Percentiles rank a stretch among this genome's conserved stretches.
Conservation (phyloP, 2,797 vertebrate species). For the Acanthurus lineatus region DNA sequence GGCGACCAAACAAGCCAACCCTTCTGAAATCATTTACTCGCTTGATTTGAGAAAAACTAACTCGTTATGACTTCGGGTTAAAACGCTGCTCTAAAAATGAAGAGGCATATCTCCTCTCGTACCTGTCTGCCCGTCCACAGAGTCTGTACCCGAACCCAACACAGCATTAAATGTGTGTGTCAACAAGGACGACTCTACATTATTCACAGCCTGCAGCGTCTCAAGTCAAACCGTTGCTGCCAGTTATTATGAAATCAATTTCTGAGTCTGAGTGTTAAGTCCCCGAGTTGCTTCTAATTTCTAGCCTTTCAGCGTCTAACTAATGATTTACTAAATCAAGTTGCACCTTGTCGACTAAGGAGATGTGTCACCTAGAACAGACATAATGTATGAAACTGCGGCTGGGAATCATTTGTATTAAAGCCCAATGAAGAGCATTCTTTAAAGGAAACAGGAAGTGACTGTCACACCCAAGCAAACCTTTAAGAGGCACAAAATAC, state of each 20-base stretch:
- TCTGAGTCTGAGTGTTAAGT: too few species aligned
- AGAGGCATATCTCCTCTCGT: neutral
- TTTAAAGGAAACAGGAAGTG: too few species aligned
- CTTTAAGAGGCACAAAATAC: neutral
- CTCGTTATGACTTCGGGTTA: constrained; percentile 34
- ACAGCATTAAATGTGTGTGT: neutral
- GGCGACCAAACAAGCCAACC: constrained; percentile 61
- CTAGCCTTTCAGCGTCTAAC: too few species aligned
- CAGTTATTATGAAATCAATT: too few species aligned
- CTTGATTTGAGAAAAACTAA: constrained; percentile 35
- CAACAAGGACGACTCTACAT: neutral
- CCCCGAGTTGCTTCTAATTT: too few species aligned
- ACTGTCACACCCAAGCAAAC: too few species aligned
- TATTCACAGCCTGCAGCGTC: neutral
- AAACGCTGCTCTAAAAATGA: constrained; percentile 13
- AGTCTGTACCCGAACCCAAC: neutral
- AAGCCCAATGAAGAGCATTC: neutral
- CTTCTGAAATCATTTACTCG: constrained; percentile 35
- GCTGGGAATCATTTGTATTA: neutral
- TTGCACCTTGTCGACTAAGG: neutral
- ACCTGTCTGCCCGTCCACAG: constrained; percentile 18
- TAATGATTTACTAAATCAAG: too few species aligned
- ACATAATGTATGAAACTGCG: neutral
- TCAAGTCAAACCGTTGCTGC: neutral
- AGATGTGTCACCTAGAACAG: neutral